These are phyloP conservation scores for Hybognathus amarus DNA, from an alignment of 2,797 vertebrate genomes.

Conservation along the genomic window DNA sequence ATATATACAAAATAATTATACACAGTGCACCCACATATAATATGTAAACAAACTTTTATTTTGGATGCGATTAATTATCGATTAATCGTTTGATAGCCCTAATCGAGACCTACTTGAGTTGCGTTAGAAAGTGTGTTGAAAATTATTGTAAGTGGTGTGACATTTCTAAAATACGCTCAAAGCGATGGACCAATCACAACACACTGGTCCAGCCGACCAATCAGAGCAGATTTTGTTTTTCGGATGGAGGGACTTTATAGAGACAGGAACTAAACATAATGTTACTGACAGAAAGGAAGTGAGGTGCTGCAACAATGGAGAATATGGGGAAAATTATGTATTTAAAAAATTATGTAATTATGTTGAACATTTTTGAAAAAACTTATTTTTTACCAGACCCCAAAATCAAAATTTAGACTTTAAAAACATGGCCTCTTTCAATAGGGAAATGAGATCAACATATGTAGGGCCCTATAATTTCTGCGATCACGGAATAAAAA, in stretches of 20 bases:
- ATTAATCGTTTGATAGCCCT: too few relatives aligned
- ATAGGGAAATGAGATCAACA: not conserved
- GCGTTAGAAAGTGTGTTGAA: not conserved
- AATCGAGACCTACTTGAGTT: not conserved
- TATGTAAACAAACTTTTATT: too few relatives aligned
- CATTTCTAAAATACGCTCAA: not conserved
- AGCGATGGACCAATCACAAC: not conserved
- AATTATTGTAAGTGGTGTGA: not conserved
- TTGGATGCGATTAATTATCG: too few relatives aligned
- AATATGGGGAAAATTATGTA: not conserved
- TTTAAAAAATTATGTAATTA: not conserved
- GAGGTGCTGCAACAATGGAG: not conserved
- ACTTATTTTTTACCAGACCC: not conserved
- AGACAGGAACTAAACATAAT: not conserved
- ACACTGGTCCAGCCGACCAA: not conserved
- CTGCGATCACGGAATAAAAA: too few relatives aligned
- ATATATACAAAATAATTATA: too few relatives aligned
- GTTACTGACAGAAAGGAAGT: not conserved
- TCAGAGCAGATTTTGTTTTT: not conserved
- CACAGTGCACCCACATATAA: too few relatives aligned
- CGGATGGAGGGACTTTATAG: not conserved
- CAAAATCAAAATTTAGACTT: not conserved
- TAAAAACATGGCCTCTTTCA: not conserved
- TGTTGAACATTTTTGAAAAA: not conserved
- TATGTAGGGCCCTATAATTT: too few relatives aligned